Evolutionary conservation across 2,113 vertebrate species (phyloP), one percentile per base, ranked within the genome.

Genomic region (Grammomys dolichurus): DNA sequence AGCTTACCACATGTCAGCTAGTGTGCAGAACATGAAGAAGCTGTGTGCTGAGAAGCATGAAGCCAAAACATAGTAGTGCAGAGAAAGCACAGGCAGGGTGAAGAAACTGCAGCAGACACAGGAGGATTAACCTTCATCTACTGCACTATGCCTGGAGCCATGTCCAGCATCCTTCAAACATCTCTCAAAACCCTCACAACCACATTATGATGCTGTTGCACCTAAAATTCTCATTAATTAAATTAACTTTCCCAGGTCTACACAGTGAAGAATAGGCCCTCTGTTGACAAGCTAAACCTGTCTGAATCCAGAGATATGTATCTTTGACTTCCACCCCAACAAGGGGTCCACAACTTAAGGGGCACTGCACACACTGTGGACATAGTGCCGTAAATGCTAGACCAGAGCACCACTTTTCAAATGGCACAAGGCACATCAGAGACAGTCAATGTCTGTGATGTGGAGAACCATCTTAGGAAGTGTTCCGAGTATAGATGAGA

Each of bases 61-160:
- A 56, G n/a, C 14, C 19, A 19, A 84, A 54, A 33, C 0, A 5
- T 2, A 26, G 16, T 19, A 36, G n/a, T 51, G 12, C 4, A 4
- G 33, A 78, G 51, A 36, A 36, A 24, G 9, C 16, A 2, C 0
- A 0, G 2, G 0, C 0, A 33, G 20, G 16, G 0, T 7, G 51
- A n/a, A 10, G 87, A n/a, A 1, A 5, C 1, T 19, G 8, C 7
- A 43, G 65, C 1, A 14, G 36, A 3, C 24, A 2, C 0, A 0
- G 5, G 33, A 10, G 19, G 24, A 36, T 26, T 14, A 11, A 8
- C 7, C 7, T 20, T 22, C 40, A 33, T 16, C 48, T 11, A 70
- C 5, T 14, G 13, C 5, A 31, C 40, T 36, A 5, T 36, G 54
- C 36, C 70, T 31, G 22, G 17, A 73, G 17, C 22, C 33, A 17